Conservation (phyloP, 2,113 vertebrate genomes). For the Alethe diademata region DNA sequence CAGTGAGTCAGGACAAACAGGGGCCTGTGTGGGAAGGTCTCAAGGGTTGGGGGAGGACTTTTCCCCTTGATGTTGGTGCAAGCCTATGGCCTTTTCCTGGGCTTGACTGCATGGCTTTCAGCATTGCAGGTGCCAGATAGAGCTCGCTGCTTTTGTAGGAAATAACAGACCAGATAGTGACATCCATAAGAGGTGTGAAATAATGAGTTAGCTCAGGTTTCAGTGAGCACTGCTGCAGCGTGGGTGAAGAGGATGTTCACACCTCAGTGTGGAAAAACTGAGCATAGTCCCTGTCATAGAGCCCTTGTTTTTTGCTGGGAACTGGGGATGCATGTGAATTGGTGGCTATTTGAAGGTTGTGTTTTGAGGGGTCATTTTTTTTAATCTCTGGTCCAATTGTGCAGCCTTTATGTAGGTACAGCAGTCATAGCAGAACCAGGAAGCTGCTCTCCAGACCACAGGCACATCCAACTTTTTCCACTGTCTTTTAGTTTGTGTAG, state of each 20-base stretch:
- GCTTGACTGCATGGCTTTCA: background rate
- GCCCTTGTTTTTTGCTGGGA: background rate
- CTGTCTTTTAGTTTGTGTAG: background rate
- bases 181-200: background rate
- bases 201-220: background rate
- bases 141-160: background rate
- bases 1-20: background rate
- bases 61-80: background rate
- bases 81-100: background rate
- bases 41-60: background rate
- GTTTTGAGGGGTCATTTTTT: background rate
- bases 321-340: background rate
- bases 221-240: background rate
- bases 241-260: background rate
- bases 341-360: background rate
- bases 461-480: rapidly evolving
- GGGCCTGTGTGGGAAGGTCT: background rate
- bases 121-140: background rate
- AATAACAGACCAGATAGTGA: background rate
- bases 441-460: background rate
- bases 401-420: background rate
- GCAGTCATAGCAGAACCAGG: background rate
- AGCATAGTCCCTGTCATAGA: background rate
- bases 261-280: background rate
- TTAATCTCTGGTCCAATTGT: background rate